Evolutionary conservation across 37 sponge, comb jelly and placozoan genomes (phyloP).

Genomic region (Ephydatia muelleri): DNA sequence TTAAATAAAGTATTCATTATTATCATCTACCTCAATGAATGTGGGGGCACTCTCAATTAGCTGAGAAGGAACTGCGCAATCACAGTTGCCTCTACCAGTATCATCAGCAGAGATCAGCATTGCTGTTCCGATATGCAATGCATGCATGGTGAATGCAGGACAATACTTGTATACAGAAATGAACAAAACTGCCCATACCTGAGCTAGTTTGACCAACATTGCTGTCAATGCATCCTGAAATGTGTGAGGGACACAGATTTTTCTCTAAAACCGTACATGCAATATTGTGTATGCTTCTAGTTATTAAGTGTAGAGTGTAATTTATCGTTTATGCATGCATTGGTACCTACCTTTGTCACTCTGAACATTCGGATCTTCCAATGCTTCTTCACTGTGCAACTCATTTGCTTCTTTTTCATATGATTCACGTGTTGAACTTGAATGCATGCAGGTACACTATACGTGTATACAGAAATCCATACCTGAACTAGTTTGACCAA

Average conservation of each 20-base stretch:
- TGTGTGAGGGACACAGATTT: conserved; percentile 1
- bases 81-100: conserved; percentile 1
- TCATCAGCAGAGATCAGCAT: conserved; percentile 1
- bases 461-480: conserved; percentile 1
- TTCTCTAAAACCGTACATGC: conserved; percentile 1
- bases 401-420: conserved; percentile 1
- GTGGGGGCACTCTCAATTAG: conserved; percentile 1
- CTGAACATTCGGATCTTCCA: conserved; percentile 1
- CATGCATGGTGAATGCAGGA: conserved; percentile 1
- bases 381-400: conserved; percentile 1
- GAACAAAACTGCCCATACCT: conserved; percentile 1
- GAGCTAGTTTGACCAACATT: conserved; percentile 1
- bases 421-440: neutral
- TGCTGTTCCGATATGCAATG: conserved; percentile 1
- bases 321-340: conserved; percentile 1
- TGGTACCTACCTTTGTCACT: neutral
- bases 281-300: conserved; percentile 1
- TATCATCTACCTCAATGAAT: conserved; percentile 1
- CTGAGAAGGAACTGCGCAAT: conserved; percentile 1
- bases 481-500: conserved; percentile 1
- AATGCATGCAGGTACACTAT: conserved; percentile 1
- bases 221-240: conserved; percentile 1
- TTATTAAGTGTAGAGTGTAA: conserved; percentile 1
- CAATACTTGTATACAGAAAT: conserved; percentile 1
- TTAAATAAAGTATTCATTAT: conserved; percentile 1